Evolutionary conservation across 37 sponge, comb jelly and placozoan genomes (phyloP).

Genomic region (Crambe crambe): DNA sequence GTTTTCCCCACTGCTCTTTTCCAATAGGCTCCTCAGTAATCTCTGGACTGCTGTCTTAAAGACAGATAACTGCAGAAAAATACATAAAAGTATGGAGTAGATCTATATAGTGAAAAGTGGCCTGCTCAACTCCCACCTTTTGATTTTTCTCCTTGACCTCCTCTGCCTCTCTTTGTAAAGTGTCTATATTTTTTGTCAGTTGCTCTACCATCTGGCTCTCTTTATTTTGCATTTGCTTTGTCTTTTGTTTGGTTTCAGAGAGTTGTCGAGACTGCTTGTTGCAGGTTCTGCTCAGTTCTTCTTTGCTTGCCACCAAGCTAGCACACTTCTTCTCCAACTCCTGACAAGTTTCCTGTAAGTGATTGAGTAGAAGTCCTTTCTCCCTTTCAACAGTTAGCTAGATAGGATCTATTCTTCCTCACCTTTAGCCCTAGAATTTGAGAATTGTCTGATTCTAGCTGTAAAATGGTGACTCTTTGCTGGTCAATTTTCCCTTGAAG

Average conservation of each 20-base stretch:
- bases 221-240: neutral
- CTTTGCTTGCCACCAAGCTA: conserved; percentile 4
- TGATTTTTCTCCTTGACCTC: conserved; percentile 4
- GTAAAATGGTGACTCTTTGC: conserved; percentile 25
- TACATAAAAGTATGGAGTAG: neutral
- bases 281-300: conserved; percentile 26
- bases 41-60: conserved; percentile 43
- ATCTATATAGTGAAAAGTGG: neutral
- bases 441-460: conserved; percentile 25
- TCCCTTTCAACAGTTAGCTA: neutral
- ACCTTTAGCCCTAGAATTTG: conserved; percentile 53
- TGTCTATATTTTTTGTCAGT: conserved; percentile 12
- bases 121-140: too few species aligned
- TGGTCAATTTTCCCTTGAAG: conserved; percentile 18
- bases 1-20: neutral
- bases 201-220: neutral
- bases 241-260: conserved; percentile 42
- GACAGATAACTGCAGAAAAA: conserved; percentile 14
- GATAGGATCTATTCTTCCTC: neutral
- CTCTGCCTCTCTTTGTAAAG: conserved; percentile 2
- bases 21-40: neutral
- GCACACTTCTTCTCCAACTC: conserved; percentile 31
- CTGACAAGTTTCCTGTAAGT: conserved; percentile 27
- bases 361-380: neutral
- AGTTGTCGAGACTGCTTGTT: conserved; percentile 39